A percentile compares a stretch with the other conserved stretches of the same genome.
These are phyloP conservation scores for Dascillus cervinus DNA, from an alignment of 2,888 invertebrate species.

Conservation along the genomic window DNA sequence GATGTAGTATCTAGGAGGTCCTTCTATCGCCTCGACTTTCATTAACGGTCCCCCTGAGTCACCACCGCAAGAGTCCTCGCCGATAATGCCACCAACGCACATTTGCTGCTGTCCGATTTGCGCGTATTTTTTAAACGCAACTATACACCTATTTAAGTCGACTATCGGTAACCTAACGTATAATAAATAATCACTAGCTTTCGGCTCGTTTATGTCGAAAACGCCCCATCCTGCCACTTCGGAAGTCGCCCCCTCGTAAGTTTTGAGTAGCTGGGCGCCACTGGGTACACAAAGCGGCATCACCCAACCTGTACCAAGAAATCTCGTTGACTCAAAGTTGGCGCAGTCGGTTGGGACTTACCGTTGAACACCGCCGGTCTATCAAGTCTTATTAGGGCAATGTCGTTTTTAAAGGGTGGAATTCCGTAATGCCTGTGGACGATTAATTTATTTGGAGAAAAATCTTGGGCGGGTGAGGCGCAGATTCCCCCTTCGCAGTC, in stretches of 20 bases:
- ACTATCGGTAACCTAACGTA: slow-evolving; percentile 33
- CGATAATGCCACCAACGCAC: slow-evolving; percentile 45
- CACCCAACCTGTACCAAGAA: slow-evolving; percentile 44
- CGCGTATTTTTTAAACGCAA: slow-evolving; percentile 4
- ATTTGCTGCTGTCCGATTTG: slow-evolving; percentile 12
- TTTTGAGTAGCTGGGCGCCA: slow-evolving; percentile 34
- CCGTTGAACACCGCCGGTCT: slow-evolving; percentile 29
- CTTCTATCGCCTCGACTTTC: slow-evolving; percentile 40
- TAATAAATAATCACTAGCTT: slow-evolving; percentile 29
- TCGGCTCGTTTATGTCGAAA: slow-evolving; percentile 19
- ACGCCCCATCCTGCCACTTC: slow-evolving; percentile 50
- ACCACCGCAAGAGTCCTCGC: slow-evolving; percentile 54
- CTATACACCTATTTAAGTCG: slow-evolving; percentile 20
- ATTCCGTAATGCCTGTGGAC: slow-evolving; percentile 29
- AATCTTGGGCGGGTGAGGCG: slow-evolving; percentile 39
- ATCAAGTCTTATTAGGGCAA: slow-evolving; percentile 36
- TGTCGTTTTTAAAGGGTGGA: slow-evolving; percentile 33
- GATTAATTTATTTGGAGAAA: slow-evolving; percentile 27
- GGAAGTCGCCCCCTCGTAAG: slow-evolving; percentile 39
- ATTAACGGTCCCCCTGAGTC: slow-evolving; percentile 56
- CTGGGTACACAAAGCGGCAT: slow-evolving; percentile 52
- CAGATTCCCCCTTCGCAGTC: slow-evolving; percentile 34
- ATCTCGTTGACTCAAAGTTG: background rate
- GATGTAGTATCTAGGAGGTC: slow-evolving; percentile 42
- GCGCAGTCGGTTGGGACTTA: slow-evolving; percentile 23